phyloP scores from a whole-genome alignment of 2,113 vertebrate genomes.

The Macrotus californicus region DNA sequence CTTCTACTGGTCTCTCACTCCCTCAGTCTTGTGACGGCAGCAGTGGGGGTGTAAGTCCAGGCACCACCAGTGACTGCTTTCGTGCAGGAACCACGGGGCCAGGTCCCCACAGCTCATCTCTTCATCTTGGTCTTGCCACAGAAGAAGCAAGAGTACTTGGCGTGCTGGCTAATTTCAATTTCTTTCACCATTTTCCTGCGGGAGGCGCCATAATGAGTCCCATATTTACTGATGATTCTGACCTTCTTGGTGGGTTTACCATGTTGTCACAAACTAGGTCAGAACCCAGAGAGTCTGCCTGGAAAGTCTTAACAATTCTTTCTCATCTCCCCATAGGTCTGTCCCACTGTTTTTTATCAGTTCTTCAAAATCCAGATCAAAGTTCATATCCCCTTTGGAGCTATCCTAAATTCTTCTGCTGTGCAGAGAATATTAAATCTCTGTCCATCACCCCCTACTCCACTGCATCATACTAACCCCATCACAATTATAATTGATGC shows the following conservation, averaged over 20 bases:
- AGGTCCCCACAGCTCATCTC: neutral
- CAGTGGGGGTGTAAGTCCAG: neutral
- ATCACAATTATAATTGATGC: neutral
- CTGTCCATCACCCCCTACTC: neutral
- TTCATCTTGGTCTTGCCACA: neutral
- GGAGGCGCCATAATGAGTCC: neutral
- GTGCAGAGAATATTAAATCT: neutral
- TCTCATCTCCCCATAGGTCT: neutral
- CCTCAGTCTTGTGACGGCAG: neutral
- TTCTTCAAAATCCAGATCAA: neutral
- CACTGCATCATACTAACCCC: neutral
- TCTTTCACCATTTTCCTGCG: neutral
- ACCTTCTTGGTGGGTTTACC: neutral
- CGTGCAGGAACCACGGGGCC: neutral
- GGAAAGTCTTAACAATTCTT: neutral
- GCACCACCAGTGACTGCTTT: neutral
- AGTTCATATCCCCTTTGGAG: constrained; percentile 14
- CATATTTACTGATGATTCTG: neutral
- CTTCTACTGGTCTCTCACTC: neutral
- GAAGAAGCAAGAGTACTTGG: neutral
- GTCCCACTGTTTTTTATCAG: neutral
- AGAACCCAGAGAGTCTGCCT: neutral
- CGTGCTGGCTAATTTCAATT: neutral
- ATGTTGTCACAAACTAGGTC: too few relatives aligned
- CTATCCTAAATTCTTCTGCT: neutral